Evolutionary conservation across 2,113 vertebrate species (phyloP).

Genomic region (Xiphophorus couchianus): DNA sequence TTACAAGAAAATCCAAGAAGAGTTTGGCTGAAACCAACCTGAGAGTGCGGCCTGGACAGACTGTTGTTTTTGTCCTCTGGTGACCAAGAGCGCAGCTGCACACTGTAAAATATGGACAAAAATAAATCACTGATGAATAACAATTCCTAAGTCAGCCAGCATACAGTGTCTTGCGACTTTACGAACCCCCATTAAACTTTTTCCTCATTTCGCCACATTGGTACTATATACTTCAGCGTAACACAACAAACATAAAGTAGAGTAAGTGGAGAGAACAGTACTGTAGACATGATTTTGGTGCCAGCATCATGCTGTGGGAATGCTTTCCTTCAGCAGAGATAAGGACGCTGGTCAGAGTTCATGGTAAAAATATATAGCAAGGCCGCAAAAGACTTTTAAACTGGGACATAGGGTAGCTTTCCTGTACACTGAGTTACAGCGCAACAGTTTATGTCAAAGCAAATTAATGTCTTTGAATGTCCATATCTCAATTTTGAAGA

Average conservation of each 20-base stretch:
- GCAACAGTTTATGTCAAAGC: not conserved
- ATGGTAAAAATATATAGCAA: not conserved
- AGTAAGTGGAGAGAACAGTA: not conserved
- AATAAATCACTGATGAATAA: not conserved
- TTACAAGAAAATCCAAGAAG: not conserved
- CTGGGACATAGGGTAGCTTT: not conserved
- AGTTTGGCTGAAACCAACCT: slow-evolving; percentile 67
- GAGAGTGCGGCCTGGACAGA: slow-evolving; percentile 77
- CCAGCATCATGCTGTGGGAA: not conserved
- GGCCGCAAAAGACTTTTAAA: not conserved
- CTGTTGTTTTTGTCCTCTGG: slow-evolving; percentile 76
- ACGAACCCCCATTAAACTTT: not conserved
- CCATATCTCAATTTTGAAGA: not conserved
- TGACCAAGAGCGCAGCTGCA: slow-evolving; percentile 76
- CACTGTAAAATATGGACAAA: slow-evolving; percentile 52
- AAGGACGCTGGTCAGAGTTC: not conserved
- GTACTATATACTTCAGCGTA: not conserved
- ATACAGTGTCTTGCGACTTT: not conserved
- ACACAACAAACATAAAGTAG: not conserved
- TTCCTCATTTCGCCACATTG: not conserved
- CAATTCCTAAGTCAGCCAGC: not conserved
- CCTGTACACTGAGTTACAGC: not conserved
- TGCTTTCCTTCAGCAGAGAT: no score
- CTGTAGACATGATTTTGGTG: no score
- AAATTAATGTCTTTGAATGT: not conserved